Evolutionary conservation across 2,888 invertebrate species (phyloP).

Genomic region (Auanema freiburgensis): DNA sequence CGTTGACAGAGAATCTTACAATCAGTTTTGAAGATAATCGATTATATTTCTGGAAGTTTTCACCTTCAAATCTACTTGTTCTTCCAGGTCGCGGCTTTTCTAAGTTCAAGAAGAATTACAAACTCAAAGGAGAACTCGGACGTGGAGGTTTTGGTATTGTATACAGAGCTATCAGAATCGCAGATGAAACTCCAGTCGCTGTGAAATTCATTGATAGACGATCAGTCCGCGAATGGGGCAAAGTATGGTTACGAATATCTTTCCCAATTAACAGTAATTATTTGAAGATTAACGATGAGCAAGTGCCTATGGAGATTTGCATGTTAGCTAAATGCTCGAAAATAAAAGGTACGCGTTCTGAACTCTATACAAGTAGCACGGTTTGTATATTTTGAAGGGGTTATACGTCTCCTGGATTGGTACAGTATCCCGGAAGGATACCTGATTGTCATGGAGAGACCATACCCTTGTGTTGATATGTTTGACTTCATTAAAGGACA

Average conservation of each 20-base stretch:
- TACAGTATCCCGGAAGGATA: slow-evolving; percentile 61
- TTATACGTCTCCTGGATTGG: slow-evolving; percentile 60
- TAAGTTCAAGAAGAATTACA: slow-evolving; percentile 59
- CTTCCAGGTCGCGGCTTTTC: slow-evolving; percentile 52
- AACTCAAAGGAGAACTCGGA: slow-evolving; percentile 55
- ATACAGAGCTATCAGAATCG: slow-evolving; percentile 46
- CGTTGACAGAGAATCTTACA: no score
- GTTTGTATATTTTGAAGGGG: slow-evolving; percentile 32
- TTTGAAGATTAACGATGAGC: slow-evolving; percentile 54
- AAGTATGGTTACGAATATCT: slow-evolving; percentile 15
- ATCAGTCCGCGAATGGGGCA: slow-evolving; percentile 56
- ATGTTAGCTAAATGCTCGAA: slow-evolving; percentile 56
- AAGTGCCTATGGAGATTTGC: slow-evolving; percentile 61
- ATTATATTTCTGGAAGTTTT: neutral
- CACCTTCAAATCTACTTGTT: neutral
- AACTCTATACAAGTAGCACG: neutral
- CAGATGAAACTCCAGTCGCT: slow-evolving; percentile 58
- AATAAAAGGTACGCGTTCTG: slow-evolving; percentile 26
- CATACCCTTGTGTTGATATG: slow-evolving; percentile 57
- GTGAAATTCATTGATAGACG: slow-evolving; percentile 62
- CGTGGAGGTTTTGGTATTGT: slow-evolving; percentile 51
- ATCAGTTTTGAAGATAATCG: no score
- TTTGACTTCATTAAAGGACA: slow-evolving; percentile 60
- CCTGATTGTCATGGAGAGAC: slow-evolving; percentile 62
- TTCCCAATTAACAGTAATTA: neutral